Percentiles rank a stretch among this genome's conserved stretches.
phyloP scores from a whole-genome alignment of 2,888 invertebrate genomes.

The Torymus aiolomorphi region DNA sequence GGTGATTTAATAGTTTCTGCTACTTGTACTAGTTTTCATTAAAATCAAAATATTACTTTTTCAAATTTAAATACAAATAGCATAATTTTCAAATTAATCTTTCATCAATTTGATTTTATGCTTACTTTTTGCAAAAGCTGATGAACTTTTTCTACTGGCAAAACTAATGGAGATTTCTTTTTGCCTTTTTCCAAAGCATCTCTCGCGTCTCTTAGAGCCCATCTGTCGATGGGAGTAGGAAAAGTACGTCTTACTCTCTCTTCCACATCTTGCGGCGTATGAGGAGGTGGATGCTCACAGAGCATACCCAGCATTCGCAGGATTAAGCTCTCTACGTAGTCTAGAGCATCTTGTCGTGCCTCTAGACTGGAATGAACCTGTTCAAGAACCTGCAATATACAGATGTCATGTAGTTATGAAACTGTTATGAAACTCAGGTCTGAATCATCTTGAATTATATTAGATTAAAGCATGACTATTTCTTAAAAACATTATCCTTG shows the following conservation, averaged over 20 bases:
- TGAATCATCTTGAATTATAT: neutral
- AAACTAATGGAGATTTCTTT: slow-evolving; percentile 83
- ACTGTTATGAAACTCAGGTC: neutral
- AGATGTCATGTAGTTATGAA: neutral
- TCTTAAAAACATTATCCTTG: too few species aligned
- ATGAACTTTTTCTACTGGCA: slow-evolving; percentile 94
- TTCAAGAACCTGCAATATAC: slow-evolving; percentile 85
- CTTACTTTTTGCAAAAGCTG: slow-evolving; percentile 87
- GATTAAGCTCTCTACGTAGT: slow-evolving; percentile 94
- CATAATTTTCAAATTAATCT: neutral
- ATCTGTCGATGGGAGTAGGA: slow-evolving; percentile 95
- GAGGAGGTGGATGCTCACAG: slow-evolving; percentile 89
- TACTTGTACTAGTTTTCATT: too few species aligned
- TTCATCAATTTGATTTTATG: neutral
- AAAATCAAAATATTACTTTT: too few species aligned
- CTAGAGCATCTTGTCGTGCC: slow-evolving; percentile 92
- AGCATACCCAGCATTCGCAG: slow-evolving; percentile 91
- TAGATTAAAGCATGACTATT: too few species aligned
- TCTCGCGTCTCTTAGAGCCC: slow-evolving; percentile 93
- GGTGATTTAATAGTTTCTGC: too few species aligned
- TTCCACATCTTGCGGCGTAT: slow-evolving; percentile 91
- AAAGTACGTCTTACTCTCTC: slow-evolving; percentile 93
- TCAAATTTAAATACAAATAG: too few species aligned
- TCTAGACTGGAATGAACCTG: slow-evolving; percentile 92
- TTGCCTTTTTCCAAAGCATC: slow-evolving; percentile 88